A percentile compares a stretch with the other conserved stretches of the same genome.
phyloP scores from a whole-genome alignment of 2,888 invertebrate genomes.

The Patella caerulea region DNA sequence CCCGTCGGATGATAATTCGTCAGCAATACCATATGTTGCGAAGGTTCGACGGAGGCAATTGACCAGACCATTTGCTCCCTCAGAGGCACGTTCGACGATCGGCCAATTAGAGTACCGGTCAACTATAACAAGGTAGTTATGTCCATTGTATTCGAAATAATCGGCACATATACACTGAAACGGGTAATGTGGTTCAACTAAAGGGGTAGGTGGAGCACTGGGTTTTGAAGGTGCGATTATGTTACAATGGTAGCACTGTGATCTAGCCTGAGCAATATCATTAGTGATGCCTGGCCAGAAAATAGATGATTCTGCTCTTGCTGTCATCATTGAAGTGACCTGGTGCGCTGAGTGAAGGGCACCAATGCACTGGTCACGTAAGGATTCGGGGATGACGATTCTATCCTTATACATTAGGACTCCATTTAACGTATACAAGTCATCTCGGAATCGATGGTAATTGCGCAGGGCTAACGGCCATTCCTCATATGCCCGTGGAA shows the following conservation, averaged over 20 bases:
- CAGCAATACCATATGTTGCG: slow-evolving; percentile 45
- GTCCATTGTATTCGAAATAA: slow-evolving; percentile 24
- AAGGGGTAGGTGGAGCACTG: slow-evolving; percentile 42
- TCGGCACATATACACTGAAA: slow-evolving; percentile 33
- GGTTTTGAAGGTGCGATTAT: slow-evolving; percentile 45
- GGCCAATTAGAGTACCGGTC: slow-evolving; percentile 46
- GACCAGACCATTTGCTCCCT: slow-evolving; percentile 39
- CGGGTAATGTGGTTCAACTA: slow-evolving; percentile 34
- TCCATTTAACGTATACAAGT: slow-evolving; percentile 30
- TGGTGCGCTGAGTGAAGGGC: slow-evolving; percentile 51
- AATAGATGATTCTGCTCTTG: slow-evolving; percentile 45
- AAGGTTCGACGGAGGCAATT: slow-evolving; percentile 40
- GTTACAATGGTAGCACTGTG: slow-evolving; percentile 34
- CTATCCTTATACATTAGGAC: slow-evolving; percentile 41
- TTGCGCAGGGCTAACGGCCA: slow-evolving; percentile 15
- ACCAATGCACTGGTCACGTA: slow-evolving; percentile 31
- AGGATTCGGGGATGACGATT: slow-evolving; percentile 43
- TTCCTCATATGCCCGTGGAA: slow-evolving; percentile 11
- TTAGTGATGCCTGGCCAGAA: slow-evolving; percentile 46
- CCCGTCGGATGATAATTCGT: slow-evolving; percentile 48
- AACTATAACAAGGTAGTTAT: slow-evolving; percentile 42
- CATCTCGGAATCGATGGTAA: slow-evolving; percentile 26
- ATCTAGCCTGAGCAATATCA: slow-evolving; percentile 9
- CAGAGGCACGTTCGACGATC: slow-evolving; percentile 30
- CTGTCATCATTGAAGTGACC: slow-evolving; percentile 42